phyloP scores from a whole-genome alignment of 1,140 invertebrate species.

The Bathynomus jamesi region DNA sequence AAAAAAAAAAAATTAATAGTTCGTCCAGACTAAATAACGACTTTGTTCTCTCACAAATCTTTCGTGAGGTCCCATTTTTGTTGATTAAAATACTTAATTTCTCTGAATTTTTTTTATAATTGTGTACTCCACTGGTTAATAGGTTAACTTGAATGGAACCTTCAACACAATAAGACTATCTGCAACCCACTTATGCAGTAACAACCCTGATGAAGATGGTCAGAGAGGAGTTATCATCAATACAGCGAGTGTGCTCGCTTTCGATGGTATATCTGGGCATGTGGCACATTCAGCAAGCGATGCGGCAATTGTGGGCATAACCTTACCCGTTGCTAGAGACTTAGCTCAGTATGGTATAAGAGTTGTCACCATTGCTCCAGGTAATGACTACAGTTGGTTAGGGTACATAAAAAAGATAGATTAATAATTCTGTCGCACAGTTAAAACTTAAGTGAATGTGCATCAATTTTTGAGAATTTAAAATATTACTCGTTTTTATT shows the following conservation, averaged over 20 bases:
- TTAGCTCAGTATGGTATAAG: constrained; percentile 67
- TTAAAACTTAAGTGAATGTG: too few species aligned
- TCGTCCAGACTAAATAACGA: too few species aligned
- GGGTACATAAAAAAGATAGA: too few species aligned
- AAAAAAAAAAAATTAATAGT: too few species aligned
- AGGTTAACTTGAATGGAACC: constrained; percentile 81
- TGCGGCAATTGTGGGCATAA: constrained; percentile 83
- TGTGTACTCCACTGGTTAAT: background rate
- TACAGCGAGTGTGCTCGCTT: constrained; percentile 91
- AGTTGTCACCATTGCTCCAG: constrained; percentile 76
- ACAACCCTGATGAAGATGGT: constrained; percentile 68
- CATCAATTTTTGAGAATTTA: too few species aligned
- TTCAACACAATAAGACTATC: constrained; percentile 88
- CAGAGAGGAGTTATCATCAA: constrained; percentile 90
- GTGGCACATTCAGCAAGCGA: constrained; percentile 87
- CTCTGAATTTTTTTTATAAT: too few species aligned
- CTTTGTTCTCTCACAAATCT: too few species aligned
- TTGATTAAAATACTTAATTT: too few species aligned
- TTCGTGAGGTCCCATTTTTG: too few species aligned
- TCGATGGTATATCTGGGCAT: constrained; percentile 93
- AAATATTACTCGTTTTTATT: too few species aligned
- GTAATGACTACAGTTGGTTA: too few species aligned
- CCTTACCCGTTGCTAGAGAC: constrained; percentile 86
- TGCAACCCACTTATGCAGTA: constrained; percentile 70
- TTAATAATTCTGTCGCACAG: too few species aligned